Evolutionary conservation across 2,888 invertebrate species (phyloP).

Genomic region (Thereva nobilitata): DNA sequence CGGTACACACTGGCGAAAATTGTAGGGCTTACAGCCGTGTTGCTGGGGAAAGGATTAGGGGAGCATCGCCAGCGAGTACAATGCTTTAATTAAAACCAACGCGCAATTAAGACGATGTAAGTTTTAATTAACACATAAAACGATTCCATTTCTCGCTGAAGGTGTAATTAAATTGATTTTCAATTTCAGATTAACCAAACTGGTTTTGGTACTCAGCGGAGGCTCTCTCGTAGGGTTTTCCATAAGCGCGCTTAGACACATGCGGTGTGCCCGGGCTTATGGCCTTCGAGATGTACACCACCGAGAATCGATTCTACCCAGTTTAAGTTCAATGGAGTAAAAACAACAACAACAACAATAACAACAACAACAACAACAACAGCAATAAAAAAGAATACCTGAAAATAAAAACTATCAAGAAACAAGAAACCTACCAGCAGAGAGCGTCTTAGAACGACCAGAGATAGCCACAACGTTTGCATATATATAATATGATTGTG

Average conservation of each 20-base stretch:
- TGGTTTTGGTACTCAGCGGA: too few relatives aligned
- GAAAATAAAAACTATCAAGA: too few relatives aligned
- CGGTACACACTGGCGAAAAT: neutral
- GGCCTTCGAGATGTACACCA: too few relatives aligned
- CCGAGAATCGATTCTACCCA: neutral
- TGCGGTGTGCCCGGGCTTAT: too few relatives aligned
- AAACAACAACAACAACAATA: neutral
- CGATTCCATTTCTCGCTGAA: slow-evolving; percentile 35
- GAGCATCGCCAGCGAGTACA: slow-evolving; percentile 7
- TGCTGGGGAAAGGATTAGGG: neutral
- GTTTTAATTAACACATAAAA: slow-evolving; percentile 42
- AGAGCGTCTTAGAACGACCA: too few relatives aligned
- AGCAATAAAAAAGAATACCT: too few relatives aligned
- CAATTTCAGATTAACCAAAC: slow-evolving; percentile 38
- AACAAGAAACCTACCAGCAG: too few relatives aligned
- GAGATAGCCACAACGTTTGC: neutral
- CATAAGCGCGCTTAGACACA: too few relatives aligned
- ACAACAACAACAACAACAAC: neutral
- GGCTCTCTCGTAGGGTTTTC: too few relatives aligned
- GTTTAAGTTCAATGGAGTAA: neutral
- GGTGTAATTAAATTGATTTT: slow-evolving; percentile 42
- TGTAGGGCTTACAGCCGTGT: too few relatives aligned
- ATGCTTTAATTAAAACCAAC: slow-evolving; percentile 32
- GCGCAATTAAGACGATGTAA: slow-evolving; percentile 30
- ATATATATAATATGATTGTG: neutral